A percentile compares a stretch with the other conserved stretches of the same genome.
Evolutionary conservation across 2,888 invertebrate genomes (phyloP).

Genomic region (Seira sanloemensis): DNA sequence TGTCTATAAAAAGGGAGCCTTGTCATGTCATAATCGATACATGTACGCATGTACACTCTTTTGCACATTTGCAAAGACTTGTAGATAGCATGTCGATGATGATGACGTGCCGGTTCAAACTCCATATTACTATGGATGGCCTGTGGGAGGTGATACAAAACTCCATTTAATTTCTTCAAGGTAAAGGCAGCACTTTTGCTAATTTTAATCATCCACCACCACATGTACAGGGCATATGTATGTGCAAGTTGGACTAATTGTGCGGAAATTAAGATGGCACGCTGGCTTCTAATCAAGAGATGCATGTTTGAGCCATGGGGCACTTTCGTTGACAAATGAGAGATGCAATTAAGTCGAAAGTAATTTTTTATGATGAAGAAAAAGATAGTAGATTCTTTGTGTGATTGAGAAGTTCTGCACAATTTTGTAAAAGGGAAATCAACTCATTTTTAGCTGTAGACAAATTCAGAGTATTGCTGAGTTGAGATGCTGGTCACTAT

Average conservation of each 20-base stretch:
- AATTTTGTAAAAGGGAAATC: too few relatives aligned
- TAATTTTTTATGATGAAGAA: neutral
- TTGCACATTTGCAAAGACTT: neutral
- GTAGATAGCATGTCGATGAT: too few relatives aligned
- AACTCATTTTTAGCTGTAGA: too few relatives aligned
- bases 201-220: too few relatives aligned
- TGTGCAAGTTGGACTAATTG: neutral
- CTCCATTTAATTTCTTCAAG: neutral
- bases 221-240: neutral
- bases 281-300: neutral
- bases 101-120: neutral
- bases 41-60: neutral
- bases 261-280: neutral
- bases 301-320: neutral
- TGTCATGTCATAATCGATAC: too few relatives aligned
- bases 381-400: too few relatives aligned
- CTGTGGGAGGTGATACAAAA: too few relatives aligned
- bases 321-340: neutral
- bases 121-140: too few relatives aligned
- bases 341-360: neutral
- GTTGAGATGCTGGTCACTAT: too few relatives aligned
- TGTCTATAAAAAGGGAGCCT: too few relatives aligned
- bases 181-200: neutral
- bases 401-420: too few relatives aligned
- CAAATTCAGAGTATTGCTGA: too few relatives aligned